A percentile compares a stretch with the other conserved stretches of the same genome.
phyloP scores from a whole-genome alignment of 2,888 invertebrate species.

The Lycia hirtaria region DNA sequence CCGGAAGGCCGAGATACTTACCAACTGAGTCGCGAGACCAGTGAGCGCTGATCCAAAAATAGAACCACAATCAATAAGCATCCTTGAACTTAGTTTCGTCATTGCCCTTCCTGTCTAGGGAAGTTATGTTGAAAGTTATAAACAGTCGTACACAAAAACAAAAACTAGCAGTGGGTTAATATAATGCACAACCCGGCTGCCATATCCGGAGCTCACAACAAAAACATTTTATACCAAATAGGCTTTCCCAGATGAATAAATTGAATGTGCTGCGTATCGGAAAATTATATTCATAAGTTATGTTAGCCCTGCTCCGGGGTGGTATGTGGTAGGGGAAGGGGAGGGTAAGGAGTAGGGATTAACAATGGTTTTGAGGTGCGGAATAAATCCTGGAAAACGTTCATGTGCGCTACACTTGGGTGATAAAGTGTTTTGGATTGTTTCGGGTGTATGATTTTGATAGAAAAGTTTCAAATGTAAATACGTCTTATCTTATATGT shows the following conservation, averaged over 20 bases:
- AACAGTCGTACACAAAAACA: not conserved
- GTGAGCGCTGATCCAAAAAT: too few species aligned
- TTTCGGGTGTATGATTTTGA: too few species aligned
- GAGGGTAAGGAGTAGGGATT: slow-evolving; percentile 33
- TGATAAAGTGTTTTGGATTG: slow-evolving; percentile 9
- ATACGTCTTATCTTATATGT: too few species aligned
- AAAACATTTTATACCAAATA: slow-evolving; percentile 31
- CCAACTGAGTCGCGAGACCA: too few species aligned
- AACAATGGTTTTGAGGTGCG: slow-evolving; percentile 41
- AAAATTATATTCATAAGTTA: slow-evolving; percentile 42
- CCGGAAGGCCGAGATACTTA: too few species aligned
- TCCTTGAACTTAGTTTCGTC: too few species aligned
- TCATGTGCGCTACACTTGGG: slow-evolving; percentile 18
- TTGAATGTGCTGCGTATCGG: slow-evolving; percentile 37
- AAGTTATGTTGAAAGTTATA: too few species aligned
- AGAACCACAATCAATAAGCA: too few species aligned
- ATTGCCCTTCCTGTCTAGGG: too few species aligned
- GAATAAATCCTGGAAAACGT: slow-evolving; percentile 36
- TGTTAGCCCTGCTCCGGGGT: slow-evolving; percentile 25
- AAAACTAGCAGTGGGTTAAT: not conserved
- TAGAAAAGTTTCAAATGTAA: too few species aligned
- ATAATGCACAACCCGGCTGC: slow-evolving; percentile 3
- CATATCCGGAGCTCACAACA: slow-evolving; percentile 6
- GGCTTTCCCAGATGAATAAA: slow-evolving; percentile 34
- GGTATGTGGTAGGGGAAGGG: not conserved